phyloP scores from a whole-genome alignment of 2,888 invertebrate species.

The Hirtodrosophila duncani region DNA sequence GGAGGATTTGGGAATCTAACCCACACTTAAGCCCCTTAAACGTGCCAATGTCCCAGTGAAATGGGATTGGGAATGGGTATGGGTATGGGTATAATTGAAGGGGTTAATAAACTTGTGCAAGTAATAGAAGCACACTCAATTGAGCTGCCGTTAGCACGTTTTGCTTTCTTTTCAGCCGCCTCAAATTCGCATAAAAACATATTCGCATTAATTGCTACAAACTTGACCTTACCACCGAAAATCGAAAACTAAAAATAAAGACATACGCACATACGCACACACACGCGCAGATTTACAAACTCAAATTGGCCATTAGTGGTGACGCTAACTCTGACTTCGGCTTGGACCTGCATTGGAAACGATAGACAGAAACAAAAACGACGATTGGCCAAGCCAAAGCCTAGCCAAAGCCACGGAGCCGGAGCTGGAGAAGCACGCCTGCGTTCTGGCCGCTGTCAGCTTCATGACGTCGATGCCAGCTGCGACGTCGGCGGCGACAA shows the following conservation, averaged over 20 bases:
- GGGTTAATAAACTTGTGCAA: slow-evolving; percentile 59
- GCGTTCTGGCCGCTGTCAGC: slow-evolving; percentile 29
- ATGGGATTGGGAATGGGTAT: slow-evolving; percentile 2
- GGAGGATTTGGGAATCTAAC: too few relatives aligned
- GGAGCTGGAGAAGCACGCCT: background rate
- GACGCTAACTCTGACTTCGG: slow-evolving; percentile 15
- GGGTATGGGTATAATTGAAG: slow-evolving; percentile 25
- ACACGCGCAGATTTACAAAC: slow-evolving; percentile 28
- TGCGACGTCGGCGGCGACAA: slow-evolving; percentile 21
- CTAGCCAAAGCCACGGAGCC: slow-evolving; percentile 10
- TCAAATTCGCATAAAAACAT: too few relatives aligned
- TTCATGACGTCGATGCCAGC: slow-evolving; percentile 13
- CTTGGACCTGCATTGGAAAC: slow-evolving; percentile 48
- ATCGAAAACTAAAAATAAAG: slow-evolving; percentile 26
- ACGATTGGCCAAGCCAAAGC: slow-evolving; percentile 46
- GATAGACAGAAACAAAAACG: slow-evolving; percentile 38
- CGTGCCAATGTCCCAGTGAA: slow-evolving; percentile 8
- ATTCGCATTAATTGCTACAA: slow-evolving; percentile 56
- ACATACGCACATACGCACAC: slow-evolving; percentile 3
- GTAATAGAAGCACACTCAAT: slow-evolving; percentile 28
- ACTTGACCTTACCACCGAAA: slow-evolving; percentile 68
- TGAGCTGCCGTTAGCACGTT: slow-evolving; percentile 31
- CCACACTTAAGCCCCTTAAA: too few relatives aligned
- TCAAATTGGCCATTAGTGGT: slow-evolving; percentile 56
- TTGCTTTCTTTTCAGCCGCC: slow-evolving; percentile 57